Conservation (phyloP, 2,888 invertebrate species). For the Notodonta dromedarius region DNA sequence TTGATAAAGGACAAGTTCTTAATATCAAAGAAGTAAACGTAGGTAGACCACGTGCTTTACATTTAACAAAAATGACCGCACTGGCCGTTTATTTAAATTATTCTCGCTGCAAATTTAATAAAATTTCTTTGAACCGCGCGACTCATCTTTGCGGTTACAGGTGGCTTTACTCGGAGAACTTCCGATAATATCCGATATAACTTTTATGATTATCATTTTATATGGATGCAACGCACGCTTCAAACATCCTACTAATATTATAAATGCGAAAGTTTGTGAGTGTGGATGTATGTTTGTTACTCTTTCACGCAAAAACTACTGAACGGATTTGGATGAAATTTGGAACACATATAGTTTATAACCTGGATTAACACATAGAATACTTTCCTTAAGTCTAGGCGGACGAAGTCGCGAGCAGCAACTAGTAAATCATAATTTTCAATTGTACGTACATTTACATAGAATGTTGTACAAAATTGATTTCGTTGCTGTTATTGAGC, state of each 20-base stretch:
- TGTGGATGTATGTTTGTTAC: too few species aligned
- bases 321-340: too few species aligned
- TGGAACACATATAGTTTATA: too few species aligned
- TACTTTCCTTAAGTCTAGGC: too few species aligned
- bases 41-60: slow-evolving; percentile 9
- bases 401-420: too few species aligned
- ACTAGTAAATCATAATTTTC: neutral
- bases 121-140: slow-evolving; percentile 22
- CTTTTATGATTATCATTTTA: slow-evolving; percentile 7
- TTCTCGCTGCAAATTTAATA: slow-evolving; percentile 12
- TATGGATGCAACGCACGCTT: neutral
- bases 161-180: slow-evolving; percentile 5
- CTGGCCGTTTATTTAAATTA: slow-evolving; percentile 13
- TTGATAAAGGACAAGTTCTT: slow-evolving; percentile 21
- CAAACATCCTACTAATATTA: too few species aligned
- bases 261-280: too few species aligned
- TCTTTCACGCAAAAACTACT: too few species aligned
- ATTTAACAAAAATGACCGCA: slow-evolving; percentile 8
- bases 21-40: slow-evolving; percentile 10
- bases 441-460: neutral
- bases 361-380: too few species aligned
- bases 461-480: neutral
- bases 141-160: slow-evolving; percentile 11
- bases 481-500: neutral
- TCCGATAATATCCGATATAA: neutral